Base-by-base conservation (phyloP, 2,113 vertebrate genomes). In the Lophius piscatorius region DNA sequence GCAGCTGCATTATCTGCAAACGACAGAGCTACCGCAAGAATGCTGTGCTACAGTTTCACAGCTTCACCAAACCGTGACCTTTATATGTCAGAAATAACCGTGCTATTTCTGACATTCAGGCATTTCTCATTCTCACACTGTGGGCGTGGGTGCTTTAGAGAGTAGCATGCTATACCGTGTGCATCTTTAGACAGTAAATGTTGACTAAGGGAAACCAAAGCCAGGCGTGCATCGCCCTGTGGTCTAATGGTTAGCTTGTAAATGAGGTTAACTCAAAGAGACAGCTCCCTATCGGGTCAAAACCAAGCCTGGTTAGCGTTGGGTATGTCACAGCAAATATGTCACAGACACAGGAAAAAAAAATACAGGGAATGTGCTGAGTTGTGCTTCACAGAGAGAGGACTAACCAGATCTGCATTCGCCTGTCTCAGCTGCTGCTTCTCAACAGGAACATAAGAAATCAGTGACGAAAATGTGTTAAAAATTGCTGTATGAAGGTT, bases 271-370 rank as follows among this genome's bases (percentile, higher is more conserved):
- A 85, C 17, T 16, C 40, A 17, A 47, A 41, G 68, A 80, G 83
- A 84, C 82, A 80, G 65, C 49, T 65, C 69, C 73, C 54, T 20
- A 62, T 70, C 21, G 41, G 77, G 79, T 85, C 78, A 71, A 58
- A 78, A 66, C 59, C 39, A 49, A 48, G 75, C 33, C 56, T 23
- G 18, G 8, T 9, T 50, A 17, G 50, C 69, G 63, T 70, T 74
- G 55, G 33, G 24, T 67, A 65, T 73, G 84, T 88, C 87, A 78
- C 56, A 62, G 57, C 24, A 78, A 83, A 83, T 86, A 83, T 82
- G 78, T 83, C 85, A 82, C 50, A 70, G 40, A 55, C 47, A 39
- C 51, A 55, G 60, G 60, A 9, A 23, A 12, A 8, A 63, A 46
- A 83, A 42, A 69, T 76, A 61, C 75, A 64, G 76, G 57, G 39